A percentile compares a stretch with the other conserved stretches of the same genome.
phyloP scores from a whole-genome alignment of 2,888 invertebrate genomes.

The Xanthorhoe designata region DNA sequence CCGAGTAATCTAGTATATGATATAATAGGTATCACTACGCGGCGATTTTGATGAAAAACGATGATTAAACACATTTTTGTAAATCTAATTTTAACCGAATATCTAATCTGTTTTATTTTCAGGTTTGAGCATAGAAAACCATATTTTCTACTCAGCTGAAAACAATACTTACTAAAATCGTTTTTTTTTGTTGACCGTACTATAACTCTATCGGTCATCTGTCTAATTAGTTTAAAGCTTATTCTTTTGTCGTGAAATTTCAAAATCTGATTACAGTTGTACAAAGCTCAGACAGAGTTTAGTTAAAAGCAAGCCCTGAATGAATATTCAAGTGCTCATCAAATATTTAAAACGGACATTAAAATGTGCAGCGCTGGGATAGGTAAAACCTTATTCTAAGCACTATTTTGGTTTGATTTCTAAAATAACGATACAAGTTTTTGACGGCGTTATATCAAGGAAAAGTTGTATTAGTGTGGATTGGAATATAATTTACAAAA shows the following conservation, averaged over 20 bases:
- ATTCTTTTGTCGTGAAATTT: background rate
- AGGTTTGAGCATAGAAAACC: too few relatives aligned
- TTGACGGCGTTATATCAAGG: too few relatives aligned
- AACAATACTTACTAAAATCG: too few relatives aligned
- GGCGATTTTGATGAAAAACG: too few relatives aligned
- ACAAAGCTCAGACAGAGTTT: background rate
- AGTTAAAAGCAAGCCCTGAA: slow-evolving; percentile 14
- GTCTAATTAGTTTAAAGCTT: background rate
- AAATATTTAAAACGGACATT: slow-evolving; percentile 24
- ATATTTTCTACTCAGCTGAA: too few relatives aligned
- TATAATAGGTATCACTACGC: too few relatives aligned
- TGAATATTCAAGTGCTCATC: slow-evolving; percentile 26
- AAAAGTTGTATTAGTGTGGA: too few relatives aligned
- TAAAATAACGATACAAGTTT: background rate
- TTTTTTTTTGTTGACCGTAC: background rate
- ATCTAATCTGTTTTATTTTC: too few relatives aligned
- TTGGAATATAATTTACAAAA: too few relatives aligned
- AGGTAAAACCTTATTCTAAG: background rate
- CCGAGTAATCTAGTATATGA: too few relatives aligned
- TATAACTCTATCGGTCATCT: background rate
- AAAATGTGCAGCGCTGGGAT: slow-evolving; percentile 7
- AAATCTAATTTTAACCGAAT: too few relatives aligned
- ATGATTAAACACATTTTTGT: too few relatives aligned
- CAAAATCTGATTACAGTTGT: background rate
- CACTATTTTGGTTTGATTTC: background rate